Evolutionary conservation across 2,797 vertebrate species (phyloP), one percentile per base, ranked within the genome.

Genomic region (Liparis tanakae): DNA sequence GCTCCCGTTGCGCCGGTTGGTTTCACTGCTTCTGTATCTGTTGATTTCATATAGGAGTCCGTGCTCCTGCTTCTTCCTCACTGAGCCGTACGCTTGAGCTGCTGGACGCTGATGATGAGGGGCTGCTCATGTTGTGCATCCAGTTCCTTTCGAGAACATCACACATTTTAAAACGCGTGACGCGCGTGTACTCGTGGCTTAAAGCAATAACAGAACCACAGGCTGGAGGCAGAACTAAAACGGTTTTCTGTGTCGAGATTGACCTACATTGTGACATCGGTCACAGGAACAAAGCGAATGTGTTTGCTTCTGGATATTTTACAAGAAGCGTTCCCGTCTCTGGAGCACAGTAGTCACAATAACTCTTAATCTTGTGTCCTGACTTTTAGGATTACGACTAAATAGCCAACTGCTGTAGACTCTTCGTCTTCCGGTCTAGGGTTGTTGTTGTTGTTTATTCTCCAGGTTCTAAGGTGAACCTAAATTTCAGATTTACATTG

Each of bases 121-220:
- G 22, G 15, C 43, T 51, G 15, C 73, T 86, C 63, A 61, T 54
- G 55, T 55, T 71, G 53, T 55, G 68, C 25, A 22, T 74, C 22
- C 46, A 65, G 39, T 70, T 30, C 3, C 41, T 80, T 78, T 70
- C 50, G 18, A 56, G 80, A 87, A 83, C 25, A 30, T 30, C 25
- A 30, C 25, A 30, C 25, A 30, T 78, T 41, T 41, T 58, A 80
- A 79, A 82, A 68, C 58, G 25, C 25, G 12, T 17, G 57, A 30
- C 63, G 73, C 68, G 61, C 72, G 66, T 76, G 78, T 78, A 53
- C 61, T 65, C 17, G 2, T 54, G 18, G 55, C 55, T 65, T 50
- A 3, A 34, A 33, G 69, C 62, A 18, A 36, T 64, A 61, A 66
- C 71, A 39, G 9, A 59, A 17, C 36, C 10, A 30, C 30, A 46